Conservation (phyloP, 2,113 vertebrate genomes). For the Ptychochromis oligacanthus region DNA sequence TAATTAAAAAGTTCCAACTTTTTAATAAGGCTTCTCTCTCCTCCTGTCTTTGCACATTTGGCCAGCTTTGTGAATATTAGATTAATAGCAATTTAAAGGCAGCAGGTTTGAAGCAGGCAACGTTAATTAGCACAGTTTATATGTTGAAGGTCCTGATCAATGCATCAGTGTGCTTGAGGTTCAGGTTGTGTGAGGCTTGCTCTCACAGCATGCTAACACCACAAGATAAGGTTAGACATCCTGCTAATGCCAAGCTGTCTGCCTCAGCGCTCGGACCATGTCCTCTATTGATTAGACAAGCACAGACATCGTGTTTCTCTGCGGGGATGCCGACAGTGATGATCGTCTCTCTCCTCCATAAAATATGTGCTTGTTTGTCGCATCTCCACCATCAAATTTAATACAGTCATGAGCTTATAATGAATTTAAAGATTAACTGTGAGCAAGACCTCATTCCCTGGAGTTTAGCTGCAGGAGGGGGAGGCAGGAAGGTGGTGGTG, state of each 20-base stretch:
- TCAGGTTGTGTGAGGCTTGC: background rate
- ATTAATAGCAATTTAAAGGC: constrained; percentile 58
- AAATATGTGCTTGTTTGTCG: background rate
- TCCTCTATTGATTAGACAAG: constrained; percentile 34
- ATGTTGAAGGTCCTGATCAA: constrained; percentile 46
- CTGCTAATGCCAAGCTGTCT: constrained; percentile 21
- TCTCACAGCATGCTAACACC: constrained; percentile 13
- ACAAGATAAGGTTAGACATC: background rate
- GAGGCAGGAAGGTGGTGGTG: background rate
- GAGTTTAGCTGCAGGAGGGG: background rate
- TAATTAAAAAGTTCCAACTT: constrained; percentile 40
- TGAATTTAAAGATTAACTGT: constrained; percentile 7
- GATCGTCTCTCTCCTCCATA: background rate
- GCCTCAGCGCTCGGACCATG: background rate
- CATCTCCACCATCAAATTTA: background rate
- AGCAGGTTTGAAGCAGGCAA: constrained; percentile 43
- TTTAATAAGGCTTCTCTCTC: constrained; percentile 52
- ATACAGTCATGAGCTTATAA: background rate
- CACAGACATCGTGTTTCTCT: constrained; percentile 5
- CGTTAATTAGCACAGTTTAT: constrained; percentile 62
- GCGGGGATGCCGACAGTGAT: background rate
- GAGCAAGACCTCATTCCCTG: background rate
- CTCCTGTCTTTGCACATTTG: constrained; percentile 38
- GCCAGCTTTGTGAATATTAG: constrained; percentile 67
- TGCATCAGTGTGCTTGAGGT: constrained; percentile 4